phyloP scores from a whole-genome alignment of 2,113 vertebrate genomes.

The Felis catus region F.catus_Fca126_mat1.0 CM031411.1:45926501-45927000 shows the following conservation, averaged over 20 bases:
- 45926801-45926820: neutral
- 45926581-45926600: neutral
- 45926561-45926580: neutral
- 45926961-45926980: too few species aligned
- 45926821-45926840: neutral
- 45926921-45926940: too few species aligned
- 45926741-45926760: neutral
- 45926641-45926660: neutral
- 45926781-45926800: neutral
- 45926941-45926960: too few species aligned
- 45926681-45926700: neutral
- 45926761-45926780: neutral
- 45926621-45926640: neutral
- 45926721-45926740: too few species aligned
- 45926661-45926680: neutral
- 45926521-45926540: neutral
- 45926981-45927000: too few species aligned
- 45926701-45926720: too few species aligned
- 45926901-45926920: neutral
- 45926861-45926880: neutral
- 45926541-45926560: neutral
- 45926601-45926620: neutral
- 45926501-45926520: slow-evolving; percentile 16
- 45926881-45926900: neutral
- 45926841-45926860: neutral